Percentiles rank a stretch among this genome's conserved stretches.
phyloP scores from a whole-genome alignment of 2,888 invertebrate species.

The Entomobrya proxima region DNA sequence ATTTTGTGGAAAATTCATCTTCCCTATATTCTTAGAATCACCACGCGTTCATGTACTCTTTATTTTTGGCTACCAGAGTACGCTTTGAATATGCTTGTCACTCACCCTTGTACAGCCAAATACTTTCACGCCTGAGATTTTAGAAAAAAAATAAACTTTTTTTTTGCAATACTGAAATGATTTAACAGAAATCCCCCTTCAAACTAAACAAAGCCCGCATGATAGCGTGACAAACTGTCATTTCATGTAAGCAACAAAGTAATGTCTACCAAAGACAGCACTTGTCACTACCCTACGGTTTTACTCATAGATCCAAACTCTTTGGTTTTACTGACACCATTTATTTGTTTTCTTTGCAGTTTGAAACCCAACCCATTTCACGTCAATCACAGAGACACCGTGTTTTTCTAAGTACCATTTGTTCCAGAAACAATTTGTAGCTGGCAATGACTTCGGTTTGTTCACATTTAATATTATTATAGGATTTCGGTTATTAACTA shows the following conservation, averaged over 20 bases:
- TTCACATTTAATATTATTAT: too few relatives aligned
- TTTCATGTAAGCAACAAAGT: not conserved
- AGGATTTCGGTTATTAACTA: too few relatives aligned
- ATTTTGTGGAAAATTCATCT: conserved; percentile 16
- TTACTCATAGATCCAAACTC: too few relatives aligned
- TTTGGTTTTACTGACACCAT: too few relatives aligned
- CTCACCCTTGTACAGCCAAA: not conserved
- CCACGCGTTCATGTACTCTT: not conserved
- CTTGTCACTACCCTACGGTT: too few relatives aligned
- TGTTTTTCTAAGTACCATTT: too few relatives aligned
- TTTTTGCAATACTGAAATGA: not conserved
- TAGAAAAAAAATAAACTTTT: not conserved
- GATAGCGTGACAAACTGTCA: not conserved
- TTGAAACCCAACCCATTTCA: too few relatives aligned
- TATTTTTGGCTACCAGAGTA: not conserved
- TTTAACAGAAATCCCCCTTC: not conserved
- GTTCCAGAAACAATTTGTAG: too few relatives aligned
- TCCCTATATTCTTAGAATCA: not conserved
- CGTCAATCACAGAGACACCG: too few relatives aligned
- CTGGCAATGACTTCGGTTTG: too few relatives aligned
- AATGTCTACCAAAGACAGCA: too few relatives aligned
- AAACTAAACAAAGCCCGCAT: not conserved
- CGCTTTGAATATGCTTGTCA: not conserved
- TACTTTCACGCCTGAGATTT: not conserved
- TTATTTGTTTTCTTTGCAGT: too few relatives aligned